Evolutionary conservation across 2,888 invertebrate genomes (phyloP).

Genomic region (Meghimatium bilineatum): DNA sequence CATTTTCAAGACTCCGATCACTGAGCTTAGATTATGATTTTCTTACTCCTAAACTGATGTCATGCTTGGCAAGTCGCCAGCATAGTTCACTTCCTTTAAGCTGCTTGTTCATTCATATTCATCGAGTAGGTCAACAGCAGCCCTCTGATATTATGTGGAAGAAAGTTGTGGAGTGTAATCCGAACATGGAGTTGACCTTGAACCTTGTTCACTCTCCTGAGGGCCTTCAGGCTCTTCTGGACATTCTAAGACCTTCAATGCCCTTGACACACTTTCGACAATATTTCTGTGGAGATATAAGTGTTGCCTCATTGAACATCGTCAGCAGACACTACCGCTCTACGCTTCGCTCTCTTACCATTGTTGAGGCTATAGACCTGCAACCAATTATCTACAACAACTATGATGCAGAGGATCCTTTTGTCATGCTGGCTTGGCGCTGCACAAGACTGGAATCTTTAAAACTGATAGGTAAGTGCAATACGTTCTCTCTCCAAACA

Average conservation of each 20-base stretch:
- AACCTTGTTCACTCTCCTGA: slow-evolving; percentile 84
- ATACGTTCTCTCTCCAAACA: background rate
- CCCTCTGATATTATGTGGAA: slow-evolving; percentile 82
- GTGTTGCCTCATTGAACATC: slow-evolving; percentile 80
- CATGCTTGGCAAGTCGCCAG: slow-evolving; percentile 60
- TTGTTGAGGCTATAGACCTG: slow-evolving; percentile 80
- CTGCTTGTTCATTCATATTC: slow-evolving; percentile 84
- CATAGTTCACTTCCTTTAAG: slow-evolving; percentile 60
- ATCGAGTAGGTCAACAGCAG: slow-evolving; percentile 83
- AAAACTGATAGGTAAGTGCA: slow-evolving; percentile 79
- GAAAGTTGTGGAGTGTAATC: slow-evolving; percentile 80
- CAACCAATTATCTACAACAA: slow-evolving; percentile 56
- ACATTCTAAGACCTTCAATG: slow-evolving; percentile 84
- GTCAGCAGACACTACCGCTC: slow-evolving; percentile 77
- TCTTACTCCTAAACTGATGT: slow-evolving; percentile 71
- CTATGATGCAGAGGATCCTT: slow-evolving; percentile 79
- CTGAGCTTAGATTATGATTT: slow-evolving; percentile 79
- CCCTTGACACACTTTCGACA: slow-evolving; percentile 85
- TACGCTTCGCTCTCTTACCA: slow-evolving; percentile 81
- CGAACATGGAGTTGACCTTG: slow-evolving; percentile 81
- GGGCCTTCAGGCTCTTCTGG: slow-evolving; percentile 81
- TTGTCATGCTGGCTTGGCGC: slow-evolving; percentile 84
- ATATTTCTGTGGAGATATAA: slow-evolving; percentile 85
- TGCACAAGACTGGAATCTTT: slow-evolving; percentile 82
- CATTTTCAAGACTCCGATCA: slow-evolving; percentile 82